phyloP scores from a whole-genome alignment of 2,113 vertebrate genomes.

The Urocynchramus pylzowi region DNA sequence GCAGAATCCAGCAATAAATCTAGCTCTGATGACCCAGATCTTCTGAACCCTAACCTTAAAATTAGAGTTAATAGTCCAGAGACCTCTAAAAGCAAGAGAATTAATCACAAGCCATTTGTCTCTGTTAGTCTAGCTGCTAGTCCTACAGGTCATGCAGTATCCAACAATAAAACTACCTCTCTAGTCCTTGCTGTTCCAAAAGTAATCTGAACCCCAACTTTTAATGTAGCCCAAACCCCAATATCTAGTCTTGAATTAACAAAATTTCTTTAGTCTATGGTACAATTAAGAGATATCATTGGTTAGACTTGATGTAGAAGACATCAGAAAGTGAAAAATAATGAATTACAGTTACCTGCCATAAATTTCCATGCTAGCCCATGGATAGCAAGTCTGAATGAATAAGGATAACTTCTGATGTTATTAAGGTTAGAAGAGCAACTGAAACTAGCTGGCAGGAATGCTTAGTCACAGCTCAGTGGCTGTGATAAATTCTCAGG shows the following conservation, averaged over 20 bases:
- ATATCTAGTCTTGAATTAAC: not conserved
- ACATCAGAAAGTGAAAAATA: not conserved
- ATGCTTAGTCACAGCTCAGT: not conserved
- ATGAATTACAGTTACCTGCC: not conserved
- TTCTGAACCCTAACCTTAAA: constrained; percentile 55
- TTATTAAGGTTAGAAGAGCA: not conserved
- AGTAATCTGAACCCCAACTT: not conserved
- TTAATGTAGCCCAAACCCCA: not conserved
- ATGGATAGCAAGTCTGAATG: not conserved
- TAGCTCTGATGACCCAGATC: constrained; percentile 40
- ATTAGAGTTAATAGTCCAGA: constrained; percentile 53
- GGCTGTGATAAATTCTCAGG: not conserved
- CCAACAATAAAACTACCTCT: not conserved
- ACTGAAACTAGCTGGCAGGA: not conserved
- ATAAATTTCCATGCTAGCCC: not conserved
- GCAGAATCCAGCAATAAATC: constrained; percentile 62
- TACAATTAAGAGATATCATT: not conserved
- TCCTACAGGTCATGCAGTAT: not conserved
- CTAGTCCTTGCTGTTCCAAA: not conserved
- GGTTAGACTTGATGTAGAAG: not conserved
- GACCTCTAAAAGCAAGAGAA: constrained; percentile 12
- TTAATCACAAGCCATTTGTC: constrained; percentile 43
- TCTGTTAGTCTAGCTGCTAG: not conserved
- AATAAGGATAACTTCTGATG: not conserved
- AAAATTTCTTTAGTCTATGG: not conserved